Conservation (phyloP, 2,888 invertebrate genomes). For the Eilema caniola region DNA sequence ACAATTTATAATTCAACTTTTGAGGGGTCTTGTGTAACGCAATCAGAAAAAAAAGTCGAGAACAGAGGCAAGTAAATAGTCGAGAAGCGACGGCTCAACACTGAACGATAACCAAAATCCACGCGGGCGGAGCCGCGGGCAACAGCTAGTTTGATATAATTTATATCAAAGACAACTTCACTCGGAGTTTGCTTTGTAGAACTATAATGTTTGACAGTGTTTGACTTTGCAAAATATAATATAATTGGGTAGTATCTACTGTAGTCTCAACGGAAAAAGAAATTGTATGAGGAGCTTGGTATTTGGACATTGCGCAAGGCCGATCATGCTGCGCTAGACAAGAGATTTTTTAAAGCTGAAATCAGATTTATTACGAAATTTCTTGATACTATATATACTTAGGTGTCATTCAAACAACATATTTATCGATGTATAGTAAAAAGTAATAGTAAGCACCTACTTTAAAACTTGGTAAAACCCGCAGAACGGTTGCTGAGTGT, state of each 20-base stretch:
- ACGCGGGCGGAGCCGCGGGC: too few species aligned
- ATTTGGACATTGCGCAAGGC: constrained; percentile 33
- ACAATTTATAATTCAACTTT: too few species aligned
- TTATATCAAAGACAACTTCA: neutral
- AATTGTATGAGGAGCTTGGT: constrained; percentile 37
- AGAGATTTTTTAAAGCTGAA: neutral
- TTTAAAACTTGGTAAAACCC: constrained; percentile 65
- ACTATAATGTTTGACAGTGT: constrained; percentile 21
- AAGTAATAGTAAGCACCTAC: too few species aligned
- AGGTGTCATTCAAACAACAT: constrained; percentile 7
- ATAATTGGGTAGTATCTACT: constrained; percentile 30
- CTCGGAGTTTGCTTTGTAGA: constrained; percentile 27
- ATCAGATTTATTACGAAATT: too few species aligned
- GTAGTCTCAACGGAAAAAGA: constrained; percentile 24
- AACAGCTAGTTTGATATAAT: too few species aligned
- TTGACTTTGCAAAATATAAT: constrained; percentile 34
- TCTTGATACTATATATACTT: too few species aligned
- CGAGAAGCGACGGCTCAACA: too few species aligned
- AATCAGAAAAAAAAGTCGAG: too few species aligned
- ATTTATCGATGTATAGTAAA: constrained; percentile 55
- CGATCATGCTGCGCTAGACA: constrained; percentile 21
- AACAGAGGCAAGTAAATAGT: too few species aligned
- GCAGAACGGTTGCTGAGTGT: constrained; percentile 63
- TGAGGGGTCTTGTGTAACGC: too few species aligned
- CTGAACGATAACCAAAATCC: too few species aligned